These are phyloP conservation scores for Neodiprion virginianus DNA, from an alignment of 1,140 invertebrate genomes.

Conservation along the genomic window DNA sequence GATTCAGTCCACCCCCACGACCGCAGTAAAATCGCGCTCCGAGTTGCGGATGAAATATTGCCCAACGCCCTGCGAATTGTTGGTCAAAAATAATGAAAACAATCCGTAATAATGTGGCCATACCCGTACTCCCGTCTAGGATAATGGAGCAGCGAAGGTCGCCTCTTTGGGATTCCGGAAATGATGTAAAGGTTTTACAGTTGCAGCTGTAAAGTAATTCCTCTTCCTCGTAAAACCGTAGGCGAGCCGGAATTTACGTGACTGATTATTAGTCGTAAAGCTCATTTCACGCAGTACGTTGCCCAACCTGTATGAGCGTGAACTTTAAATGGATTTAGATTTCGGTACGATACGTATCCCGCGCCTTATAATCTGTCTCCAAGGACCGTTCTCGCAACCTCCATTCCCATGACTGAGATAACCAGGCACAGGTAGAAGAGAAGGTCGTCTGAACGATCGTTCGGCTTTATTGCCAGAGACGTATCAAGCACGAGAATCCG, in stretches of 20 bases:
- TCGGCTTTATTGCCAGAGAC: no score
- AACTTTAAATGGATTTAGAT: background rate
- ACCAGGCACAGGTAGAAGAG: no score
- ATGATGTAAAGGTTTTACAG: conserved; percentile 27
- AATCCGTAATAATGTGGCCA: conserved; percentile 42
- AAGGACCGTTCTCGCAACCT: background rate
- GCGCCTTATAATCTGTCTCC: background rate
- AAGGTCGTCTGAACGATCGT: no score
- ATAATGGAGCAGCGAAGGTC: background rate
- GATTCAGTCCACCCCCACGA: conserved; percentile 28
- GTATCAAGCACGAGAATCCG: no score
- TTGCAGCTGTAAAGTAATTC: conserved; percentile 39
- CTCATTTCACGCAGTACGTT: background rate
- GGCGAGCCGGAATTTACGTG: conserved; percentile 28
- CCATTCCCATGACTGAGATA: no score
- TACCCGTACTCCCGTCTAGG: conserved; percentile 15
- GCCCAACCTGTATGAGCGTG: background rate
- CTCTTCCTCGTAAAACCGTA: conserved; percentile 30
- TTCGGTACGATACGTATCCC: background rate
- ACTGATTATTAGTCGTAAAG: conserved; percentile 31
- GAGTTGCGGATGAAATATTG: conserved; percentile 28
- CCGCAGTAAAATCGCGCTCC: conserved; percentile 43
- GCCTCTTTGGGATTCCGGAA: background rate
- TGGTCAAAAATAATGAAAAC: conserved; percentile 25
- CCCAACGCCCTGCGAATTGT: conserved; percentile 34